Conservation (phyloP, 2,888 invertebrate species). For the Euspilapteryx auroguttella region DNA sequence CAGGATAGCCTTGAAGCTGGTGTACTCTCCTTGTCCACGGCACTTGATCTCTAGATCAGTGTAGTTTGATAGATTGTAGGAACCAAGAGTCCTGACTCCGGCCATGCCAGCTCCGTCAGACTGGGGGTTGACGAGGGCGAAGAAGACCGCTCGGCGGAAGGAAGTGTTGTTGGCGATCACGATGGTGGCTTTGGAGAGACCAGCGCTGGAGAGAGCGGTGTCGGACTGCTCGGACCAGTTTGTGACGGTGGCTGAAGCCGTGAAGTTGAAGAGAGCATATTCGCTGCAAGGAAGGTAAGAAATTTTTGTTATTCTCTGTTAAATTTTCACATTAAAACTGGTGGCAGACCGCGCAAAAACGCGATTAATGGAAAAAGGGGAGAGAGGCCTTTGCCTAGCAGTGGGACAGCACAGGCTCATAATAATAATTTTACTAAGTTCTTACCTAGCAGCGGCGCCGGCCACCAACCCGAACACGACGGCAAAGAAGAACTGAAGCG, state of each 20-base stretch:
- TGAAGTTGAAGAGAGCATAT: constrained; percentile 61
- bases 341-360: too few relatives aligned
- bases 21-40: constrained; percentile 61
- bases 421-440: too few relatives aligned
- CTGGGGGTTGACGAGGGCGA: constrained; percentile 67
- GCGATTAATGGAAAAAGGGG: too few relatives aligned
- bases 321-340: too few relatives aligned
- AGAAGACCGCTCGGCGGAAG: constrained; percentile 65
- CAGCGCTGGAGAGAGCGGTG: constrained; percentile 63
- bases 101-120: constrained; percentile 70
- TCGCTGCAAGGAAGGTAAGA: too few relatives aligned
- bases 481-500: too few relatives aligned
- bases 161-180: constrained; percentile 60
- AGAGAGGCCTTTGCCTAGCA: too few relatives aligned
- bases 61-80: constrained; percentile 49
- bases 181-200: constrained; percentile 67
- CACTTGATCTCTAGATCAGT: constrained; percentile 52
- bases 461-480: too few relatives aligned
- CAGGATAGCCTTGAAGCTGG: constrained; percentile 63
- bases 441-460: too few relatives aligned
- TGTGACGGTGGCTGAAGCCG: constrained; percentile 40
- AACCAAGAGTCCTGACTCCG: constrained; percentile 52
- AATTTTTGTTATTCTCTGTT: too few relatives aligned
- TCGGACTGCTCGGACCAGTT: constrained; percentile 68
- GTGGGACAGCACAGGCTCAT: too few relatives aligned